Conservation (phyloP, 1,140 invertebrate genomes). For the Eubasilissa regina region DNA sequence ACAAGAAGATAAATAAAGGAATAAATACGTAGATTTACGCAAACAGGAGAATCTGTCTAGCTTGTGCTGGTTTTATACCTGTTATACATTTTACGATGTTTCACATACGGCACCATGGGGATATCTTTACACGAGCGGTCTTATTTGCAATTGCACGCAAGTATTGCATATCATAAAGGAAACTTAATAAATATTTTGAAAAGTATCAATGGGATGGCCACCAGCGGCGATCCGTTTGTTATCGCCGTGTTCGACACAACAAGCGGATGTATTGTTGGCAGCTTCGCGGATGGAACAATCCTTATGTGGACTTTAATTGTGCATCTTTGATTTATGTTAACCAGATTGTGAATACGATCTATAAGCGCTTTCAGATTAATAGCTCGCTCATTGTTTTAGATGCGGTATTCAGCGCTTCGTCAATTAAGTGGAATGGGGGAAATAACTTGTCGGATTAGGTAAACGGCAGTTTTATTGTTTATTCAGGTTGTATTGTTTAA, state of each 20-base stretch:
- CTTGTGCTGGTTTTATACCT: neutral
- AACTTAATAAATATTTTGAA: constrained; percentile 11
- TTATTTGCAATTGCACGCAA: neutral
- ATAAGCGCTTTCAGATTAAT: constrained; percentile 53
- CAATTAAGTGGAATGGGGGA: constrained; percentile 31
- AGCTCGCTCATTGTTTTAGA: constrained; percentile 51
- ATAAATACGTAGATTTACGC: too few relatives aligned
- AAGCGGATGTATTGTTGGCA: neutral
- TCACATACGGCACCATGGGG: neutral
- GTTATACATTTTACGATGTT: constrained; percentile 5
- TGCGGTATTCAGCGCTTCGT: constrained; percentile 23
- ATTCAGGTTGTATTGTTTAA: too few relatives aligned
- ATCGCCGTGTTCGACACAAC: constrained; percentile 2
- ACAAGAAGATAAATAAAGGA: too few relatives aligned
- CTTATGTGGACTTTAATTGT: constrained; percentile 55
- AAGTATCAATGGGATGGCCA: constrained; percentile 11
- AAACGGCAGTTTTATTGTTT: neutral
- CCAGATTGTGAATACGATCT: constrained; percentile 53
- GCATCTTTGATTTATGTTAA: constrained; percentile 59
- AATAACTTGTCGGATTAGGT: constrained; percentile 5
- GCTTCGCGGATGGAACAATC: constrained; percentile 7
- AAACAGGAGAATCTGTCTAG: too few relatives aligned
- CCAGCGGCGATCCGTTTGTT: constrained; percentile 6
- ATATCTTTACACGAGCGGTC: neutral
- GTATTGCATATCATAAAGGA: constrained; percentile 11